A percentile compares a stretch with the other conserved stretches of the same genome.
Evolutionary conservation across 1,140 invertebrate species (phyloP).

Genomic region (Episyrphus balteatus): DNA sequence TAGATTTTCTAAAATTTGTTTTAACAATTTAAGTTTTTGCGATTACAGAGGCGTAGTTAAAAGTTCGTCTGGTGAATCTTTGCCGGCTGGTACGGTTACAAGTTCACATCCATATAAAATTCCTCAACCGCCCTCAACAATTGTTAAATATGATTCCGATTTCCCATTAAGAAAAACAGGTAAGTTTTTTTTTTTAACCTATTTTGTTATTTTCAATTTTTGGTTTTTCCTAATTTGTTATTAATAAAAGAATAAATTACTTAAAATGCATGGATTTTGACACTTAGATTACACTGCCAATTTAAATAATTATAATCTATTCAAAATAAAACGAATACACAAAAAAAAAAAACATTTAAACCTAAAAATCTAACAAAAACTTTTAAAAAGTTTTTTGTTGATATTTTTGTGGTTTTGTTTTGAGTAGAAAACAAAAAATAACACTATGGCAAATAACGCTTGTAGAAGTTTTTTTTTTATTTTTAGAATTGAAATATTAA

Average conservation of each 20-base stretch:
- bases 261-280: too few species aligned
- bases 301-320: too few species aligned
- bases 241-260: not conserved
- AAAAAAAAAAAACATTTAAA: too few species aligned
- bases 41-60: constrained; percentile 46
- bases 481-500: too few species aligned
- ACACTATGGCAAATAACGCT: too few species aligned
- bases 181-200: constrained; percentile 37
- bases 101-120: constrained; percentile 57
- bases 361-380: too few species aligned
- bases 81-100: constrained; percentile 42
- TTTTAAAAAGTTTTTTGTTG: too few species aligned
- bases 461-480: too few species aligned
- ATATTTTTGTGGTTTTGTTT: too few species aligned
- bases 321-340: too few species aligned
- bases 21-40: not conserved
- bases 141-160: constrained; percentile 66
- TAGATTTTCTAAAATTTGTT: not conserved
- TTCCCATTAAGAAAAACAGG: constrained; percentile 92
- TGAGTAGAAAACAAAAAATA: too few species aligned
- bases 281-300: too few species aligned
- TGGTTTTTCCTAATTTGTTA: not conserved
- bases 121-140: constrained; percentile 42
- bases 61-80: constrained; percentile 48
- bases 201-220: constrained; percentile 7